Base-by-base conservation (phyloP, 2,888 invertebrate species). In the Drosophila limbata region DNA sequence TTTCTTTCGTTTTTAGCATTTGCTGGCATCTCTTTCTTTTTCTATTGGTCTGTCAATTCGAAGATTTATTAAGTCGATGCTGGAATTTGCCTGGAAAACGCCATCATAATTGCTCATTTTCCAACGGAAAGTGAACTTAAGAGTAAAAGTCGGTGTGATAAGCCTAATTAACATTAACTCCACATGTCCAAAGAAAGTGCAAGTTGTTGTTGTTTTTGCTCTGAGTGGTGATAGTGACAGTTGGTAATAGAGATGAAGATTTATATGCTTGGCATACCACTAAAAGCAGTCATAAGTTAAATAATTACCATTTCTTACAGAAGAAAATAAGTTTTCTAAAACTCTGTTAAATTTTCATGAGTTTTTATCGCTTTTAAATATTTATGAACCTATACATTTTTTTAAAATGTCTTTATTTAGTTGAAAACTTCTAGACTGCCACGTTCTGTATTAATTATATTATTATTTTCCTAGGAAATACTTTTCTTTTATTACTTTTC, bases 71-170 rank as follows among this genome's bases (percentile, higher is more conserved):
- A 85, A 77, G 71, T 77, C 69, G 52, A 74, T 63, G 79, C 55
- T 45, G 56, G n/a, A 57, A 55, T 55, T 44, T 47, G 25, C 59
- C 44, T 62, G 73, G 72, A 81, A 82, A 85, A 64, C 77, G 73
- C 55, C 64, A 57, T 63, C 66, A 73, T 79, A 77, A 88, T 82
- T 84, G 79, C 77, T 82, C 64, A 72, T 77, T 88, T 69, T 69
- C 85, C 85, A 42, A 71, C 69, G 69, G 80, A 83, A 83, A 85
- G 85, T 82, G 72, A 87, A 60, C 51, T 52, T 64, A 55, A 73
- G 67, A 88, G 83, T 79, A 82, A 79, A 77, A 83, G 85, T 72
- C 69, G 60, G 64, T 80, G 55, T 63, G 79, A 76, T 78, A 76
- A 74, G 74, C 45, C 39, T 73, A 69, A 69, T 78, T 64, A 59